Percentiles rank a stretch among this genome's conserved stretches.
Conservation (phyloP, 2,888 invertebrate genomes). For the Brachyptera risi region DNA sequence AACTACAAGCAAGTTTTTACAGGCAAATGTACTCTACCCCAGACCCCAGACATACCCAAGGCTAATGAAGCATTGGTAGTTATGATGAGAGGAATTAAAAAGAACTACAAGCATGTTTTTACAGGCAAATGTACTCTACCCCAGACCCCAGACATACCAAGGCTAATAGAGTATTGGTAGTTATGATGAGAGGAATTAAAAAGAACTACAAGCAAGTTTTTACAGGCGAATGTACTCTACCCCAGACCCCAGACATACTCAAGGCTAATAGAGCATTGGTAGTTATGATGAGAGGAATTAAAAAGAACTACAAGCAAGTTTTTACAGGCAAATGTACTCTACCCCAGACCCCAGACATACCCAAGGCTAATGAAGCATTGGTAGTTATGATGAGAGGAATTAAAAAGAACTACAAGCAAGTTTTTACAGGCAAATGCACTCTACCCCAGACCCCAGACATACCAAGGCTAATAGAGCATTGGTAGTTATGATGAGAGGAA, state of each 20-base stretch:
- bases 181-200: slow-evolving; percentile 20
- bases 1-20: slow-evolving; percentile 17
- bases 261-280: neutral
- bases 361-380: neutral
- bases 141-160: too few species aligned
- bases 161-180: neutral
- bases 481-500: slow-evolving; percentile 15
- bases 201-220: slow-evolving; percentile 13
- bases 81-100: slow-evolving; percentile 19
- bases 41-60: too few species aligned
- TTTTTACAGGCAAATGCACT: too few species aligned
- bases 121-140: too few species aligned
- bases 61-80: neutral
- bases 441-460: too few species aligned
- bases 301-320: slow-evolving; percentile 16
- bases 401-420: slow-evolving; percentile 16
- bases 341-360: too few species aligned
- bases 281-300: slow-evolving; percentile 18
- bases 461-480: neutral
- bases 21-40: too few species aligned
- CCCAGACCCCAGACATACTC: too few species aligned
- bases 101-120: slow-evolving; percentile 14
- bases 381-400: slow-evolving; percentile 17
- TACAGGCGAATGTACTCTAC: too few species aligned
- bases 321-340: too few species aligned